Base-by-base conservation (phyloP, 1,140 invertebrate genomes). In the Catajapyx aquilonaris region DNA sequence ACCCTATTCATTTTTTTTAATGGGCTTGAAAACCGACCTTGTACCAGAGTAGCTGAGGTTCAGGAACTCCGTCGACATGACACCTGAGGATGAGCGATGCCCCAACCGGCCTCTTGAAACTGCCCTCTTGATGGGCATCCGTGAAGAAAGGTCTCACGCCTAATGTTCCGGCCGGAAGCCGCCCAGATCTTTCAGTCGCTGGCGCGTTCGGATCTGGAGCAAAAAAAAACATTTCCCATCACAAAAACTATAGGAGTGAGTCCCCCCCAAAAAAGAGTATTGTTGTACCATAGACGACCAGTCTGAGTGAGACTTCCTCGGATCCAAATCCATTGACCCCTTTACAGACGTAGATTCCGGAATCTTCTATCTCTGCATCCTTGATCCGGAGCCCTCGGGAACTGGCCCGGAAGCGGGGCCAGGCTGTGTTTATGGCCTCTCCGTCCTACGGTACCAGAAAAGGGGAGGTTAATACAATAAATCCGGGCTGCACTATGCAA, bases 281-380 rank as follows among this genome's bases (percentile, higher is more conserved):
- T n/a, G n/a, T n/a, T 39, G 42, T 40, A 48, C 46, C 46, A 7
- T 37, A 31, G 19, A 47, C 42, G 25, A 46, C 35, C 0, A 48
- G 39, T 17, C 44, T 39, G 2, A 44, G 41, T 20, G 36, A 33
- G 23, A 44, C 42, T 17, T 37, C 36, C 28, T 42, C 39, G 10
- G 40, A 44, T 11, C 48, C 48, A 37, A 47, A 47, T 23, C 47
- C 48, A 36, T 50, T 50, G 17, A 45, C 40, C 16, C 48, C 48
- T 40, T 43, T 46, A 30, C 48, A 50, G 19, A 42, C 34, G 31
- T 46, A 49, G 9, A 46, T 38, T 9, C 48, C 48, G 17, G 41
- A 30, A 37, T 50, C 48, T 31, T 45, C 39, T 1, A 41, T 2
- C 10, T 19, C n/a, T 4, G 39, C 37, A 5, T 34, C n/a, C 9